Base-by-base conservation (phyloP, 2,888 invertebrate species). In the Acanthopleura granulata region DNA sequence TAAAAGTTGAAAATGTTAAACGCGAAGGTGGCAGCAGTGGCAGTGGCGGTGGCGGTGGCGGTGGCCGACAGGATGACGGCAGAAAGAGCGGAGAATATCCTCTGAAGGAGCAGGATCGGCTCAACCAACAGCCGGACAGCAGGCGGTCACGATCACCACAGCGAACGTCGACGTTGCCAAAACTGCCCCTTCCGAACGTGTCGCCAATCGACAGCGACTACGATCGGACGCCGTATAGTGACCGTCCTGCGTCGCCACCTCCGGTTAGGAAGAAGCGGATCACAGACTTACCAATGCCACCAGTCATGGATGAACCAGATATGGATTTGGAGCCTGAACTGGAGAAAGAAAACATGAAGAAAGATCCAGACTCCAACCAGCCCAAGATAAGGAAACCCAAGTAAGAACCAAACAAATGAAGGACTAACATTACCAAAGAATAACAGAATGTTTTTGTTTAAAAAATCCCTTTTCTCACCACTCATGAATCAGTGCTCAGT, bases 241-340 rank as follows among this genome's bases (percentile, higher is more conserved):
- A 74, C n/a, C 27, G 74, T 70, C 25, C 49, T 6, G n/a, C 49
- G 18, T 49, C 27, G 9, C 72, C 76, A 18, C 74, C 74, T 14
- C n/a, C n/a, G n/a, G 72, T 71, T 9, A 94, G 94, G 84, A 94
- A 94, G 80, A 94, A 95, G 81, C 95, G 97, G 1, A 82, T 88
- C 72, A 95, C 95, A 91, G 97, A 96, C 91, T 92, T 98, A 78
- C 98, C 98, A 0, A 95, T 98, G 95, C 98, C 97, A 49, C 97
- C 97, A 80, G 94, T 86, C 62, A 79, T 85, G 18, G 86, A 87
- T 77, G 88, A 87, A 49, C 83, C 83, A 16, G 86, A 86, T 12
- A 77, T 75, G 9, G 86, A 86, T 15, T 76, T 77, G 49, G 85
- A 86, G 30, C 76, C 75, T 0, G 80, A 80, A 29, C 74, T 76